phyloP scores from a whole-genome alignment of 2,797 vertebrate species.

The Pseudochirops corinnae region DNA sequence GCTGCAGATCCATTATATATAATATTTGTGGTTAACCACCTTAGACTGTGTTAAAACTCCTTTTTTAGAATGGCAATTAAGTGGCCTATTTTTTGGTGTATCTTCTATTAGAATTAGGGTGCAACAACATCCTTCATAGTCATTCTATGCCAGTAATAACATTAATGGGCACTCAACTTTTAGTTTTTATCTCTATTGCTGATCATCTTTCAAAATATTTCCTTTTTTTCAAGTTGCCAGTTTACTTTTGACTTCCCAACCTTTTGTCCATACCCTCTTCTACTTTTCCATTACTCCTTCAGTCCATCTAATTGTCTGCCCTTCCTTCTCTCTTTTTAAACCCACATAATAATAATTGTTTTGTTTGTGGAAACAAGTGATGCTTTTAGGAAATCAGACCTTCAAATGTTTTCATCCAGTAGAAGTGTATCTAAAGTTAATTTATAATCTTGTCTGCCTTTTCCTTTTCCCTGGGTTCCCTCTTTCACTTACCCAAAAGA shows the following conservation, averaged over 20 bases:
- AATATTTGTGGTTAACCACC: not conserved
- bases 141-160: not conserved
- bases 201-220: not conserved
- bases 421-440: not conserved
- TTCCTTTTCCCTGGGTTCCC: not conserved
- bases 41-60: not conserved
- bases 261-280: not conserved
- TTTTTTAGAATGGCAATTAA: not conserved
- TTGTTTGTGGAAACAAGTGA: not conserved
- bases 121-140: slow-evolving; percentile 5
- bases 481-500: not conserved
- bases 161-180: slow-evolving; percentile 6
- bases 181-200: not conserved
- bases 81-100: not conserved
- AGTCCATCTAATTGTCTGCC: not conserved
- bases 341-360: not conserved
- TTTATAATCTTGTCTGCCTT: not conserved
- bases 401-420: not conserved
- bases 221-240: not conserved
- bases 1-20: not conserved
- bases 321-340: not conserved
- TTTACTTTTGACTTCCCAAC: not conserved
- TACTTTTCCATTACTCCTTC: not conserved
- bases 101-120: slow-evolving; percentile 18
- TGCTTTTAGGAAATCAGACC: not conserved